phyloP scores from a whole-genome alignment of 2,797 vertebrate species.

The Gymnothorax javanicus region DNA sequence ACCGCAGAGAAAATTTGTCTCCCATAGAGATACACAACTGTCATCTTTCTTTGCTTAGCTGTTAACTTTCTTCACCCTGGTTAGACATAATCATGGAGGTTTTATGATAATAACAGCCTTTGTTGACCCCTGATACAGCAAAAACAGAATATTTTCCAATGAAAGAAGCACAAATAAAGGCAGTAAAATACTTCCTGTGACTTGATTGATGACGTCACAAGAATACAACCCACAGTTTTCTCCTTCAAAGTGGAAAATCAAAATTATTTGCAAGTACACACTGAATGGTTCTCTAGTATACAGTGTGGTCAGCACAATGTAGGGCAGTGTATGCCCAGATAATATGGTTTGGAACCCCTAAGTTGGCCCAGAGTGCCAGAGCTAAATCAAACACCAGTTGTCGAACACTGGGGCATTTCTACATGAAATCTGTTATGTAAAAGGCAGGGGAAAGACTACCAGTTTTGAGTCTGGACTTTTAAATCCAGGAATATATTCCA shows the following conservation, averaged over 20 bases:
- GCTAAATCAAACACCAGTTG: constrained; percentile 21
- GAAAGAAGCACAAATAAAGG: too few relatives aligned
- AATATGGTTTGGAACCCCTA: background rate
- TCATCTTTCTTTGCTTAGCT: too few relatives aligned
- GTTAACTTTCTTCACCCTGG: too few relatives aligned
- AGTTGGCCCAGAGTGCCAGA: background rate
- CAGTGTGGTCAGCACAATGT: background rate
- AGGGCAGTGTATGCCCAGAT: background rate
- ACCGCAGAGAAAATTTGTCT: too few relatives aligned
- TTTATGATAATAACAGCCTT: too few relatives aligned
- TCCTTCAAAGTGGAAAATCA: background rate
- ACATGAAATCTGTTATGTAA: constrained; percentile 17
- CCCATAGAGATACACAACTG: too few relatives aligned
- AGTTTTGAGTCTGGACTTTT: constrained; percentile 3
- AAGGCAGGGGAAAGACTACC: background rate
- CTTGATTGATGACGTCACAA: too few relatives aligned
- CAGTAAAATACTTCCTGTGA: too few relatives aligned
- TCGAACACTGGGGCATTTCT: constrained; percentile 12
- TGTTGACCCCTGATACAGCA: too few relatives aligned
- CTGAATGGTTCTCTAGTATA: background rate
- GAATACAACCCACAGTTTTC: background rate
- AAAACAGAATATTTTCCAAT: too few relatives aligned
- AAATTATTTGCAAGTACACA: background rate
- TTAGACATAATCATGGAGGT: too few relatives aligned
- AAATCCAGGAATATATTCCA: background rate